Evolutionary conservation across 2,113 vertebrate genomes (phyloP).

Genomic region (Hiodon tergisus): DNA sequence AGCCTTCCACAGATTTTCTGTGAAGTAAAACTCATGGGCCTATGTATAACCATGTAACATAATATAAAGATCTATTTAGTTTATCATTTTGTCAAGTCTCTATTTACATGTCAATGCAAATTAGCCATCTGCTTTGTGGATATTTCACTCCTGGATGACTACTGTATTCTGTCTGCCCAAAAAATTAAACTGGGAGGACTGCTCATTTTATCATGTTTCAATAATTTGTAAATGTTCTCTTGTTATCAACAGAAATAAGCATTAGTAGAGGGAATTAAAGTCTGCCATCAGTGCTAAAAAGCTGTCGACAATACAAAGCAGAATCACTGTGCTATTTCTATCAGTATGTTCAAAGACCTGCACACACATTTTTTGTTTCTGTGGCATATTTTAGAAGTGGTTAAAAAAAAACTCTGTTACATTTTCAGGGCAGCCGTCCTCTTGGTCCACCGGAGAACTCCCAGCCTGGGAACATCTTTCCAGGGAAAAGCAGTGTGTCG

Average conservation of each 20-base stretch:
- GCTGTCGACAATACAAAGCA: constrained; percentile 7
- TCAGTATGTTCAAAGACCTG: background rate
- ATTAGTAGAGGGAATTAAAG: too few species aligned
- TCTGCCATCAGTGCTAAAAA: constrained; percentile 9
- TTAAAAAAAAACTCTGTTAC: constrained; percentile 60
- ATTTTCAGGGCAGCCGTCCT: constrained; percentile 71
- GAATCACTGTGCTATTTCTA: background rate
- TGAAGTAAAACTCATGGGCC: too few species aligned
- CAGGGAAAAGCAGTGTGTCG: constrained; percentile 68
- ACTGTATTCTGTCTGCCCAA: background rate
- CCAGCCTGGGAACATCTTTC: constrained; percentile 74
- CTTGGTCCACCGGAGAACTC: constrained; percentile 68
- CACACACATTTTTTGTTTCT: constrained; percentile 7
- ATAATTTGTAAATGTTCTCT: too few species aligned
- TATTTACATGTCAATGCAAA: constrained; percentile 12
- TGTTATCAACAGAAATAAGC: too few species aligned
- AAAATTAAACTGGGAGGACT: too few species aligned
- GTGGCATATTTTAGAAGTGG: constrained; percentile 3
- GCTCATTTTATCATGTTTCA: too few species aligned
- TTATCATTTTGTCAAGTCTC: background rate
- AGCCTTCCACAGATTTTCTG: too few species aligned
- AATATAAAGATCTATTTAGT: too few species aligned
- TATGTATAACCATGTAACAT: too few species aligned
- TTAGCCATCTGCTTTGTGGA: constrained; percentile 10
- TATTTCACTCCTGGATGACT: background rate